These are phyloP conservation scores for Amblyteles armatorius DNA, from an alignment of 2,888 invertebrate species.

Conservation along the genomic window DNA sequence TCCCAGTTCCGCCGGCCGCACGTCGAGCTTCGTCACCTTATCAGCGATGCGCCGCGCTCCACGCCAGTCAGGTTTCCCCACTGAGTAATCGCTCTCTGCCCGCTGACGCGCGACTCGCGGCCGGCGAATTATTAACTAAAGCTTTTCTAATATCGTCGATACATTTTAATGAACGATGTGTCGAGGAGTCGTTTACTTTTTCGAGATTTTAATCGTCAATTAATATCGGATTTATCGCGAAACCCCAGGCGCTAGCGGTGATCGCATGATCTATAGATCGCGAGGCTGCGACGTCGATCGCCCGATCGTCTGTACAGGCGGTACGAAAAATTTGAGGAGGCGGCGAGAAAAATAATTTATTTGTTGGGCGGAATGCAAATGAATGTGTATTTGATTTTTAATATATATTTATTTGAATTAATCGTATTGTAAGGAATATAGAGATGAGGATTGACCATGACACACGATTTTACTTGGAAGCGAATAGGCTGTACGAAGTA, in stretches of 20 bases:
- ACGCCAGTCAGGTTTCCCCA: slow-evolving; percentile 16
- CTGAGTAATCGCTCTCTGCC: slow-evolving; percentile 35
- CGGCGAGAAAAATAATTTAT: no score
- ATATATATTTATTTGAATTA: no score
- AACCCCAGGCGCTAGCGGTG: slow-evolving; percentile 23
- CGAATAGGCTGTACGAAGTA: no score
- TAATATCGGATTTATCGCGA: slow-evolving; percentile 65
- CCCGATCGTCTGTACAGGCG: no score
- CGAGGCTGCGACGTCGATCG: background rate
- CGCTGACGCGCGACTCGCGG: background rate
- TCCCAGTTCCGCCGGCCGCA: slow-evolving; percentile 21
- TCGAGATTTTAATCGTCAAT: slow-evolving; percentile 64
- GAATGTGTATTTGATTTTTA: no score
- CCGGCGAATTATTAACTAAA: slow-evolving; percentile 29
- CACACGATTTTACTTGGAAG: no score
- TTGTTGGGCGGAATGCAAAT: no score
- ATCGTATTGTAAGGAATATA: no score
- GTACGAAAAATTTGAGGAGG: no score
- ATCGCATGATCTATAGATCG: slow-evolving; percentile 22
- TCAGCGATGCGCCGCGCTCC: slow-evolving; percentile 47
- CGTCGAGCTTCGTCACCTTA: slow-evolving; percentile 62
- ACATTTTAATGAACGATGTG: slow-evolving; percentile 63
- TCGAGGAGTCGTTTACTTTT: slow-evolving; percentile 56
- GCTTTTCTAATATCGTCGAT: slow-evolving; percentile 46
- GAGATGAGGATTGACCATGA: no score